Percentiles rank a stretch among this genome's conserved stretches.
These are phyloP conservation scores for Tauraco erythrolophus DNA, from an alignment of 2,113 vertebrate species.

Conservation along the genomic window DNA sequence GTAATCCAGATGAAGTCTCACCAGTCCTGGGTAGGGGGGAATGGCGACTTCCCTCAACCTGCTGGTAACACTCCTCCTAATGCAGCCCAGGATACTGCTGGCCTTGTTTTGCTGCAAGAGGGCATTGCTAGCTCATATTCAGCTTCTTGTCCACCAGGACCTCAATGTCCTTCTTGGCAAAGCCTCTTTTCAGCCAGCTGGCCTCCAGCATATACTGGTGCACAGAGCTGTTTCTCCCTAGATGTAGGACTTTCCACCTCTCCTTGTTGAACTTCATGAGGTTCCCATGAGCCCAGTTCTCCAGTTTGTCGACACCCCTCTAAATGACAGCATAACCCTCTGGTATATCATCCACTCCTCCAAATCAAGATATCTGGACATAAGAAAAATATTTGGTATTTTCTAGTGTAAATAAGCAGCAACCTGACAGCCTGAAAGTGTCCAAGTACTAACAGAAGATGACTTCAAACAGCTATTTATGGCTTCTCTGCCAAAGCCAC, in stretches of 20 bases:
- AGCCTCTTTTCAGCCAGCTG: background rate
- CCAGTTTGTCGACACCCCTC: background rate
- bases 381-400: background rate
- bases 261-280: background rate
- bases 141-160: background rate
- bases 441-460: background rate
- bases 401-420: background rate
- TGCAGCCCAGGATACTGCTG: background rate
- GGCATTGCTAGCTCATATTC: background rate
- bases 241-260: background rate
- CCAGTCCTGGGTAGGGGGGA: background rate
- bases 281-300: background rate
- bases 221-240: background rate
- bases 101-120: background rate
- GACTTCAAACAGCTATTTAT: background rate
- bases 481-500: background rate
- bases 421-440: background rate
- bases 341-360: accelerated
- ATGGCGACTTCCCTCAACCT: accelerated
- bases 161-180: background rate
- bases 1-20: background rate
- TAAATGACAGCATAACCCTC: background rate
- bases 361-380: background rate
- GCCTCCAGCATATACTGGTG: background rate
- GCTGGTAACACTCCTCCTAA: background rate